A percentile compares a stretch with the other conserved stretches of the same genome.
Evolutionary conservation across 2,113 vertebrate species (phyloP).

Genomic region (Hepsetus odoe): DNA sequence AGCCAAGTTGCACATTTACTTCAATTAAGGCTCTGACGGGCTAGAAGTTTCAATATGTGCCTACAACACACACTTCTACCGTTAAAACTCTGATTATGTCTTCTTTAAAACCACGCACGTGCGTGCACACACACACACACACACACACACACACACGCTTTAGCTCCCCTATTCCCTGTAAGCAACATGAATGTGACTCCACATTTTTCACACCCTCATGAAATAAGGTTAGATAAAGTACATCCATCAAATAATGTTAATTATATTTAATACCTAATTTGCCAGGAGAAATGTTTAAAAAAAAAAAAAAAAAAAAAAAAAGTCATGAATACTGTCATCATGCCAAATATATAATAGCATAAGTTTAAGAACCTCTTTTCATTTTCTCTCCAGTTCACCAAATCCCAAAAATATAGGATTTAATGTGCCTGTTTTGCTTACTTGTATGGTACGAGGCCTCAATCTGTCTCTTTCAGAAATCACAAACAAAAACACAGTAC

Average conservation of each 20-base stretch:
- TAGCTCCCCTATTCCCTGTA: constrained; percentile 64
- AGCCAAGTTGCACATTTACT: constrained; percentile 61
- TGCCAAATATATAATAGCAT: constrained; percentile 42
- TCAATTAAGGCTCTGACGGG: constrained; percentile 76
- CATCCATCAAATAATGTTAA: constrained; percentile 29
- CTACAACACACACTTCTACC: constrained; percentile 62
- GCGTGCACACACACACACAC: constrained; percentile 59
- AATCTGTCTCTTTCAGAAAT: not conserved
- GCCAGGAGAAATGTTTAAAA: constrained; percentile 24
- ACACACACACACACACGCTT: constrained; percentile 48
- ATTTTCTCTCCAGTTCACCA: too few relatives aligned
- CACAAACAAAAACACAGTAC: not conserved
- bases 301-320: constrained; percentile 56
- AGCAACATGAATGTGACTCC: constrained; percentile 56
- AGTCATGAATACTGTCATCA: constrained; percentile 72
- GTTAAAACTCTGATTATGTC: constrained; percentile 54
- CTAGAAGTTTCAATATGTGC: constrained; percentile 72
- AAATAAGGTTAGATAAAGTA: constrained; percentile 37
- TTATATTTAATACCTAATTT: constrained; percentile 48
- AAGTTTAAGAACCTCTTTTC: not conserved
- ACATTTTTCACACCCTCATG: constrained; percentile 67
- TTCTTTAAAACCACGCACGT: constrained; percentile 58
- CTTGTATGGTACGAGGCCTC: not conserved
- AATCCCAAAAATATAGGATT: too few relatives aligned
- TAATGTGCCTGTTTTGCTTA: not conserved